Percentiles rank a stretch among this genome's conserved stretches.
Evolutionary conservation across 2,888 invertebrate genomes (phyloP).

Genomic region (Byasa hedistus): DNA sequence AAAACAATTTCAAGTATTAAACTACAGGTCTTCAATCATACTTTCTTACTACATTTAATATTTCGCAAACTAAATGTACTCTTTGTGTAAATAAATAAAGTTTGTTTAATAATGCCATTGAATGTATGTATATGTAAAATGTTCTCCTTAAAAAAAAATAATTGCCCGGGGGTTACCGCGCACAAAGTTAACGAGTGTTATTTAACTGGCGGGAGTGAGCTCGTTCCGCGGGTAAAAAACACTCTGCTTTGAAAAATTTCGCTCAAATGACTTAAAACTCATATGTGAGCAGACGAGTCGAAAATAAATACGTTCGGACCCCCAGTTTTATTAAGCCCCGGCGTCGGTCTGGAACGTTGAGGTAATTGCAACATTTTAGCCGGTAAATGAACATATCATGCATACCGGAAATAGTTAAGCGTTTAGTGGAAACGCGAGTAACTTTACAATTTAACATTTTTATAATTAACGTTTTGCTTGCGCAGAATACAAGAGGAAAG

Average conservation of each 20-base stretch:
- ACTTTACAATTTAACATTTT: constrained; percentile 11
- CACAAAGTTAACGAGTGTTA: constrained; percentile 75
- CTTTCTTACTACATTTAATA: too few species aligned
- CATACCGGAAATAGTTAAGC: constrained; percentile 7
- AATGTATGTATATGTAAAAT: constrained; percentile 54
- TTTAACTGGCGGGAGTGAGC: constrained; percentile 57
- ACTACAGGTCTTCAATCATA: too few species aligned
- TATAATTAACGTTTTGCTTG: not conserved
- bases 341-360: constrained; percentile 48
- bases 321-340: constrained; percentile 51
- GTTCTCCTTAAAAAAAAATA: constrained; percentile 63
- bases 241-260: constrained; percentile 69
- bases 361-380: constrained; percentile 51
- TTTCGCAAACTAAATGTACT: too few species aligned
- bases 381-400: constrained; percentile 30
- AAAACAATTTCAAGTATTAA: too few species aligned
- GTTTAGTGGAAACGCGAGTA: constrained; percentile 4
- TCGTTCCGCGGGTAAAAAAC: constrained; percentile 53
- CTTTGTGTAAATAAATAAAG: not conserved
- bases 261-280: constrained; percentile 72
- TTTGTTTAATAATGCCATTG: not conserved
- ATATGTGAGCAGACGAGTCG: constrained; percentile 54
- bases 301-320: constrained; percentile 51
- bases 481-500: not conserved
- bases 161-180: constrained; percentile 60